phyloP scores from a whole-genome alignment of 2,888 invertebrate genomes.

The Uropetala carovei region DNA sequence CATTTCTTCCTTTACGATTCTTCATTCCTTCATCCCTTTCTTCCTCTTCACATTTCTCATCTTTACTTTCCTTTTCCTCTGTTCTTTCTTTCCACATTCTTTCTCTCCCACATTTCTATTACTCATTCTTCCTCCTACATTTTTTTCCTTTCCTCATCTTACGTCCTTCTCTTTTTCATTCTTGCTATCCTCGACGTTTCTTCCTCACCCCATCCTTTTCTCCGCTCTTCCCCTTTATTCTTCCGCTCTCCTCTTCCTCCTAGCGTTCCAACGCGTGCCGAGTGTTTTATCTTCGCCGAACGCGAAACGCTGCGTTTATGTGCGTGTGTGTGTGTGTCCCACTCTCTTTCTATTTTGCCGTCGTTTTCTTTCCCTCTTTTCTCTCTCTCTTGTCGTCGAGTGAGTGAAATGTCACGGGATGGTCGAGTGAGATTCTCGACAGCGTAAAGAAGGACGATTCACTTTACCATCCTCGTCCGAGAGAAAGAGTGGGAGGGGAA shows the following conservation, averaged over 20 bases:
- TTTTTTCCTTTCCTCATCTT: no score
- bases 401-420: constrained; percentile 31
- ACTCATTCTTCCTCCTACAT: no score
- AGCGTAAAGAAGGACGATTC: neutral
- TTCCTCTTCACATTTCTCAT: no score
- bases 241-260: neutral
- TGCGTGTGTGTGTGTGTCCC: neutral
- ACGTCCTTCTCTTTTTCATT: no score
- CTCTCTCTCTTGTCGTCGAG: constrained; percentile 25
- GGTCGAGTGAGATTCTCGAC: constrained; percentile 7
- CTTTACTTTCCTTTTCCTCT: no score
- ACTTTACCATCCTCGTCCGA: neutral
- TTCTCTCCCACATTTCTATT: no score
- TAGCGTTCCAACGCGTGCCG: neutral
- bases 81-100: no score
- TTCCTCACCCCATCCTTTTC: neutral
- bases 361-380: neutral
- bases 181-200: neutral
- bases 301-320: neutral
- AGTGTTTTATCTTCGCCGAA: constrained; percentile 16
- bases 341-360: neutral
- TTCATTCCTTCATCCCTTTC: no score
- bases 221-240: neutral
- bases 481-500: neutral
- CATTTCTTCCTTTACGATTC: no score